Conservation (phyloP, 2,797 vertebrate genomes). For the Chiroxiphia lanceolata region DNA sequence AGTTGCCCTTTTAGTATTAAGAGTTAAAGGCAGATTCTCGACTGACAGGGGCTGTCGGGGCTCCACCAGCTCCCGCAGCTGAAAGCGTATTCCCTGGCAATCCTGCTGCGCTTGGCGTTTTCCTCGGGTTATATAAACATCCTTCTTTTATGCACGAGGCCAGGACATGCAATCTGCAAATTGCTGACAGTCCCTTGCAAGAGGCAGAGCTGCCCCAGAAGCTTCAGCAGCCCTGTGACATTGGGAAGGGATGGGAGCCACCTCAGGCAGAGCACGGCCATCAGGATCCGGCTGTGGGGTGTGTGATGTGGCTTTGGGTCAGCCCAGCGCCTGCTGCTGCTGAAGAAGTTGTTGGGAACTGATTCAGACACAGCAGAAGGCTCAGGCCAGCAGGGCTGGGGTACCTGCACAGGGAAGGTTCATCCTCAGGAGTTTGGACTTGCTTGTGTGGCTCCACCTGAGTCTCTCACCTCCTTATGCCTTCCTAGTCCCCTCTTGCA, state of each 20-base stretch:
- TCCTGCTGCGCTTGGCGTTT: background rate
- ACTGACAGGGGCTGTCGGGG: background rate
- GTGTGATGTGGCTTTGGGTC: background rate
- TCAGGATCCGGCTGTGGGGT: fast-evolving
- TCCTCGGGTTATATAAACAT: conserved; percentile 3
- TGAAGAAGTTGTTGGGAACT: background rate
- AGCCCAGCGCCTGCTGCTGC: background rate
- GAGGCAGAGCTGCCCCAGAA: background rate
- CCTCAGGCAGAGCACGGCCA: fast-evolving
- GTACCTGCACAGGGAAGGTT: background rate
- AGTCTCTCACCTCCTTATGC: background rate
- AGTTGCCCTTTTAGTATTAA: background rate
- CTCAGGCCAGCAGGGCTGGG: background rate
- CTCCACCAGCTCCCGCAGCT: background rate
- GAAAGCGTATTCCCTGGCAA: background rate
- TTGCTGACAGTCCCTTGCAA: background rate
- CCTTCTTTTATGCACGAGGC: background rate
- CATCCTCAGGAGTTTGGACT: background rate
- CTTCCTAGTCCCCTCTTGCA: background rate
- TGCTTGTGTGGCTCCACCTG: background rate
- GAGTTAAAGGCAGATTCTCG: background rate
- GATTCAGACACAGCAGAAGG: background rate
- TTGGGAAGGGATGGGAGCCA: background rate
- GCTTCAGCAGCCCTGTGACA: fast-evolving
- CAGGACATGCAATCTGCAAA: background rate